These are phyloP conservation scores for Tipula unca DNA, from an alignment of 2,888 invertebrate genomes.

Conservation along the genomic window DNA sequence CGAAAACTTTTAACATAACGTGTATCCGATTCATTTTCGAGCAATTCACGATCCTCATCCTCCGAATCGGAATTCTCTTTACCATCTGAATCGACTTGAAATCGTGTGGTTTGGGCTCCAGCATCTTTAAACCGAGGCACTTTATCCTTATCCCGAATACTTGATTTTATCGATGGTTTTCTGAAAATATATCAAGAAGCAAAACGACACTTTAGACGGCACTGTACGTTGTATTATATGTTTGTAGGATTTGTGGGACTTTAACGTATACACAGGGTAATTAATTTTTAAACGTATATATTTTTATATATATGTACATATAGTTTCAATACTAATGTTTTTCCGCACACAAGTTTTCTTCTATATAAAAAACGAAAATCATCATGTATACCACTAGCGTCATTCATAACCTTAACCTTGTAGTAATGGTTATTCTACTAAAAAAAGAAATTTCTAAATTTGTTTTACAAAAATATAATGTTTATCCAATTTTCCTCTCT, in stretches of 20 bases:
- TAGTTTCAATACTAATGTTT: no score
- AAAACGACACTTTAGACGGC: background rate
- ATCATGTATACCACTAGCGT: background rate
- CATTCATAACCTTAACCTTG: background rate
- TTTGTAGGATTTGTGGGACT: no score
- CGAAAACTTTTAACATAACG: conserved; percentile 75
- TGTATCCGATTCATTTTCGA: conserved; percentile 52
- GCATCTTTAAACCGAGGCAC: conserved; percentile 52
- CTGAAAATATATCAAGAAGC: conserved; percentile 25
- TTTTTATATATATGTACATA: no score
- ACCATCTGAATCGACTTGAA: conserved; percentile 46
- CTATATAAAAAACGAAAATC: no score
- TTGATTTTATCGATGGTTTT: conserved; percentile 48
- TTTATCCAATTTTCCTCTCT: background rate
- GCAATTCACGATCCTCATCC: conserved; percentile 42
- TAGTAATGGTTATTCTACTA: background rate
- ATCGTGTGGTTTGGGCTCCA: conserved; percentile 49
- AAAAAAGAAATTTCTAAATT: background rate
- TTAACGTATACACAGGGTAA: no score
- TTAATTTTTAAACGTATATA: no score
- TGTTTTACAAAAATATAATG: background rate
- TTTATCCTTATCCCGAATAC: conserved; percentile 54
- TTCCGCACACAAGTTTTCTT: no score
- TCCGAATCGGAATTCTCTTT: conserved; percentile 43
- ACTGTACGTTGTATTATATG: no score